These are phyloP conservation scores for Rotaria macrura DNA, from an alignment of 2,888 invertebrate genomes.

Conservation along the genomic window DNA sequence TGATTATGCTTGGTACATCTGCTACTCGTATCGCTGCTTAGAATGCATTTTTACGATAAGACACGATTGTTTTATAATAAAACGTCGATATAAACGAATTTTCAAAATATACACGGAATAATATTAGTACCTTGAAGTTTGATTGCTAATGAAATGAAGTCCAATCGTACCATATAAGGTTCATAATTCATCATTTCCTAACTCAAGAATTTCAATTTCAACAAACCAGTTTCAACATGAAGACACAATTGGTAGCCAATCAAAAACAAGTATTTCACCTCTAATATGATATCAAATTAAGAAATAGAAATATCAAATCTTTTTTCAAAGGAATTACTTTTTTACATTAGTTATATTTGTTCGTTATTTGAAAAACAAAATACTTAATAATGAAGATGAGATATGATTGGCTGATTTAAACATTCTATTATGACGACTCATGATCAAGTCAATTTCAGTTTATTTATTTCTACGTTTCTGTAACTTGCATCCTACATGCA, in stretches of 20 bases:
- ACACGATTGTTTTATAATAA: too few relatives aligned
- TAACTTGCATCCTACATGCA: too few relatives aligned
- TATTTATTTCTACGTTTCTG: neutral
- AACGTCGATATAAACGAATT: too few relatives aligned
- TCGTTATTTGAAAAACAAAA: too few relatives aligned
- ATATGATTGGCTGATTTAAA: neutral
- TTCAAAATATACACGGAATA: neutral
- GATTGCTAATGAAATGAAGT: too few relatives aligned
- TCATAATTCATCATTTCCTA: neutral
- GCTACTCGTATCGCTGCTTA: too few relatives aligned
- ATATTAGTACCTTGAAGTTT: neutral
- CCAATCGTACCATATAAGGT: neutral
- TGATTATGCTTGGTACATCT: too few relatives aligned
- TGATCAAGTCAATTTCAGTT: neutral
- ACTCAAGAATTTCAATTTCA: neutral
- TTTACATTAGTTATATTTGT: too few relatives aligned
- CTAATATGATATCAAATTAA: too few relatives aligned
- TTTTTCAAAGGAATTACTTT: too few relatives aligned
- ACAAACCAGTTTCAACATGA: neutral
- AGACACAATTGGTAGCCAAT: neutral
- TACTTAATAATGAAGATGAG: neutral
- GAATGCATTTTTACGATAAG: too few relatives aligned
- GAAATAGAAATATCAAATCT: too few relatives aligned
- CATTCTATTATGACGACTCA: neutral
- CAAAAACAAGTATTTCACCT: neutral